phyloP scores from a whole-genome alignment of 1,140 invertebrate species.

The Manduca sexta region DNA sequence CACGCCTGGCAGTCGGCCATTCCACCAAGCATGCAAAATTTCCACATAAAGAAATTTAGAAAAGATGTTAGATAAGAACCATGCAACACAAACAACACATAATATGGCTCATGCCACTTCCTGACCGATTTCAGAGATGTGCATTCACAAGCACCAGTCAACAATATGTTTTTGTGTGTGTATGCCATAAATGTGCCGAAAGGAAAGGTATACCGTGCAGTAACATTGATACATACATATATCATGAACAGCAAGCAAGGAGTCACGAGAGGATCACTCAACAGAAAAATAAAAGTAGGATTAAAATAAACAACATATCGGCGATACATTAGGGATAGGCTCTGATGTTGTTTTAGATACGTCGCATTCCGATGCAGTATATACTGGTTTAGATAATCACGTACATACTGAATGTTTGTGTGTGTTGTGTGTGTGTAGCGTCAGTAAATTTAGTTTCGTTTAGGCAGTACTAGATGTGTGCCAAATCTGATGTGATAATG shows the following conservation, averaged over 20 bases:
- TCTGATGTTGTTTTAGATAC: conserved; percentile 39
- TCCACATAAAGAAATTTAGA: conserved; percentile 54
- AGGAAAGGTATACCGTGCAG: conserved; percentile 66
- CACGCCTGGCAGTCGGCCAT: conserved; percentile 56
- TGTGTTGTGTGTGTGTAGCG: conserved; percentile 36
- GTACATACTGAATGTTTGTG: conserved; percentile 32
- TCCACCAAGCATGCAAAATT: conserved; percentile 64
- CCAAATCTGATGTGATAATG: background rate
- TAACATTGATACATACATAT: conserved; percentile 57
- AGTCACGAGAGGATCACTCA: conserved; percentile 47
- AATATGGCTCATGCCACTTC: conserved; percentile 65
- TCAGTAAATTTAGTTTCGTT: no score
- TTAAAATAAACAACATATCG: conserved; percentile 41
- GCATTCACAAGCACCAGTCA: conserved; percentile 62
- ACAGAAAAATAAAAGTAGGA: conserved; percentile 53
- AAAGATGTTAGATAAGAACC: conserved; percentile 48
- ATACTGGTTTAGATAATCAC: conserved; percentile 26
- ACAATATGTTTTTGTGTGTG: conserved; percentile 48
- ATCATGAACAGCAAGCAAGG: conserved; percentile 60
- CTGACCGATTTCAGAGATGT: conserved; percentile 49
- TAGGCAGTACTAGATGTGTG: conserved; percentile 15
- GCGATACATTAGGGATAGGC: conserved; percentile 55
- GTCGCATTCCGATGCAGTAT: conserved; percentile 63
- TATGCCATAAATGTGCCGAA: conserved; percentile 61
- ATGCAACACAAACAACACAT: conserved; percentile 69